A percentile compares a stretch with the other conserved stretches of the same genome.
Evolutionary conservation across 2,888 invertebrate species (phyloP).

Genomic region (Eledone cirrhosa): DNA sequence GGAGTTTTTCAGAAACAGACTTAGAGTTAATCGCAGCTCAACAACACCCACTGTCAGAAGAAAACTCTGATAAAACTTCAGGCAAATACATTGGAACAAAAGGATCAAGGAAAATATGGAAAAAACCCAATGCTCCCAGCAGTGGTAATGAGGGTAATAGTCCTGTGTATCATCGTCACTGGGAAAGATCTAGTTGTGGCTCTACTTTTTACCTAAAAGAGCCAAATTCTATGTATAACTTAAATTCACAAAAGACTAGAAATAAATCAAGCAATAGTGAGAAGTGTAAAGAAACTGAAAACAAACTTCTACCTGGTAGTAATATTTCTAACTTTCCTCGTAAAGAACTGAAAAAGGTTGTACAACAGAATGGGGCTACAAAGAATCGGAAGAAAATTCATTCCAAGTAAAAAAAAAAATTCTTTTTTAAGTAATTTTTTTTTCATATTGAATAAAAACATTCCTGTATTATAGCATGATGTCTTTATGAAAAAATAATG

Average conservation of each 20-base stretch:
- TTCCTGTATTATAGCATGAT: too few relatives aligned
- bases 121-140: not conserved
- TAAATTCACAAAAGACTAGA: too few relatives aligned
- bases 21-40: not conserved
- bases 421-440: too few relatives aligned
- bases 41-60: not conserved
- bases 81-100: not conserved
- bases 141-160: not conserved
- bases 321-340: not conserved
- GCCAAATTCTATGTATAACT: too few relatives aligned
- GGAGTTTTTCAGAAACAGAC: not conserved
- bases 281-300: not conserved
- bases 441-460: too few relatives aligned
- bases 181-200: slow-evolving; percentile 50
- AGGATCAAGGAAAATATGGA: not conserved
- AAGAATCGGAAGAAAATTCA: slow-evolving; percentile 13
- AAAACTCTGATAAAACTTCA: not conserved
- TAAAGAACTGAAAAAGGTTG: not conserved
- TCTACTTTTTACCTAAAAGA: too few relatives aligned
- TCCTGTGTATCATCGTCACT: slow-evolving; percentile 46
- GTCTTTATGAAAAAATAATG: too few relatives aligned
- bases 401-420: not conserved
- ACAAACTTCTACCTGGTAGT: not conserved
- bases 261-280: too few relatives aligned
- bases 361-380: too few relatives aligned